Evolutionary conservation across 2,797 vertebrate species (phyloP).

Genomic region (Neoniphon sammara): DNA sequence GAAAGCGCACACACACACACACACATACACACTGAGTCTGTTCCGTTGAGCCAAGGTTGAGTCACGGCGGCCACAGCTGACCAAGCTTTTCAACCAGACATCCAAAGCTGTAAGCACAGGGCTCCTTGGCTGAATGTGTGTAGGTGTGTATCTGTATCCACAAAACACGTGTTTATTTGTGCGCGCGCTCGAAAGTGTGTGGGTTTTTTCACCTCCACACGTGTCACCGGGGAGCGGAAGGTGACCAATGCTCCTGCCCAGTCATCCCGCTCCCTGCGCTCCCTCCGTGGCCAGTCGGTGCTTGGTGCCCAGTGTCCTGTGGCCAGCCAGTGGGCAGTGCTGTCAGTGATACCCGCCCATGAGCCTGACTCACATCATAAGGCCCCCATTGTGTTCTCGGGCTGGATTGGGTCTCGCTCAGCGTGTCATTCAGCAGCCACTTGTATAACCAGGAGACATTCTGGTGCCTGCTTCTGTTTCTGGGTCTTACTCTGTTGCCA

Average conservation of each 20-base stretch:
- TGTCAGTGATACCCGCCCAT: conserved; percentile 77
- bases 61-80: conserved; percentile 66
- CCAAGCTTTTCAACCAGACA: conserved; percentile 51
- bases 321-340: conserved; percentile 75
- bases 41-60: conserved; percentile 64
- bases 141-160: conserved; percentile 26
- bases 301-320: conserved; percentile 71
- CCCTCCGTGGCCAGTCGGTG: conserved; percentile 49
- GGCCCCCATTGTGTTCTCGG: conserved; percentile 81
- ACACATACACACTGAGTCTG: conserved; percentile 51
- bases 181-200: conserved; percentile 9
- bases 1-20: conserved; percentile 59
- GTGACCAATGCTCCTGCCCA: conserved; percentile 58
- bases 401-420: conserved; percentile 82
- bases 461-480: conserved; percentile 81
- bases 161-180: conserved; percentile 40
- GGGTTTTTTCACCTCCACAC: conserved; percentile 54
- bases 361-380: conserved; percentile 81
- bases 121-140: conserved; percentile 35
- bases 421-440: conserved; percentile 80
- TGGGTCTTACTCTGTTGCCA: conserved; percentile 70
- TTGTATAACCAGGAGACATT: conserved; percentile 82
- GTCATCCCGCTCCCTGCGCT: conserved; percentile 57
- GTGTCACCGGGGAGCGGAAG: conserved; percentile 53
- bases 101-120: conserved; percentile 43